Conservation (phyloP, 1,140 invertebrate species). For the Cyclargus thomasi region DNA sequence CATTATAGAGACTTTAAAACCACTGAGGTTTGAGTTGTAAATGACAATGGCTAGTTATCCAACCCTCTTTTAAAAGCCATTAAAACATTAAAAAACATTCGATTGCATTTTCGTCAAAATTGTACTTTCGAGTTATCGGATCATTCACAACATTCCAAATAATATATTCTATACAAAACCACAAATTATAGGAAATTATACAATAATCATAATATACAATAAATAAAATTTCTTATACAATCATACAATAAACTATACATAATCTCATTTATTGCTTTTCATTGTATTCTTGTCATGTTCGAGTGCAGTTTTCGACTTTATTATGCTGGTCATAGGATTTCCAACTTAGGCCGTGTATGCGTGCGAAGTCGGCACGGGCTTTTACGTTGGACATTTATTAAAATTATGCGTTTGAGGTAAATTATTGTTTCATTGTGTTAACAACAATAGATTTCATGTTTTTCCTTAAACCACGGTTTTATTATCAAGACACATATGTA, state of each 20-base stretch:
- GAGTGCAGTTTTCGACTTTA: background rate
- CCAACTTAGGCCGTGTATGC: background rate
- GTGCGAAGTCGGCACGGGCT: background rate
- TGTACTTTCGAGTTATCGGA: background rate
- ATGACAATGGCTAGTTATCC: no score
- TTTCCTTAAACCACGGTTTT: no score
- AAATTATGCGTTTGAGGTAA: background rate
- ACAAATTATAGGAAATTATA: background rate
- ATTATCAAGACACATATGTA: no score
- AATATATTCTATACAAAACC: background rate
- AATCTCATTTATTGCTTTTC: constrained; percentile 13
- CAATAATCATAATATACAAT: constrained; percentile 10
- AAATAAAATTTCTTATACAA: constrained; percentile 6
- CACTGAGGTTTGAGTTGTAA: no score
- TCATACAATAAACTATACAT: constrained; percentile 4
- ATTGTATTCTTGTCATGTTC: constrained; percentile 5
- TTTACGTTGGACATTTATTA: background rate
- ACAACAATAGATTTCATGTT: background rate
- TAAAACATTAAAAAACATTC: background rate
- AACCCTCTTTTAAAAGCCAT: background rate
- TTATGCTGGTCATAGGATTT: background rate
- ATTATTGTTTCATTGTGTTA: background rate
- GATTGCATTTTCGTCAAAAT: background rate
- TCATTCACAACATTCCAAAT: background rate
- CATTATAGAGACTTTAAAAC: no score